These are phyloP conservation scores for Scolopax bukidnonensis DNA, from an alignment of 2,797 vertebrate genomes.

Conservation along the genomic window DNA sequence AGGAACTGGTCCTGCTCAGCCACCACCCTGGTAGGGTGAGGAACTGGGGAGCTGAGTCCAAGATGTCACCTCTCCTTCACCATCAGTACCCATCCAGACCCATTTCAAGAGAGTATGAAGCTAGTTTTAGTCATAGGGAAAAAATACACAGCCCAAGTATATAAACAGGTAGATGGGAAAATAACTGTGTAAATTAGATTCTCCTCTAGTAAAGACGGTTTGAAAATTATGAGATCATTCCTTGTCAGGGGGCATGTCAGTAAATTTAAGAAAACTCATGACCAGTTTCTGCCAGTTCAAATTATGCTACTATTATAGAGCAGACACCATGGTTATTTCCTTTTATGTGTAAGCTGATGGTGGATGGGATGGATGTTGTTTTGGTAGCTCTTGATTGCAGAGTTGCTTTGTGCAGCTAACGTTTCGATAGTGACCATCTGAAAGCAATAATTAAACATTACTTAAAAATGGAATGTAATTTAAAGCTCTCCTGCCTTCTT, in stretches of 20 bases:
- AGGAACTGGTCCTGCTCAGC: background rate
- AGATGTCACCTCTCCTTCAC: background rate
- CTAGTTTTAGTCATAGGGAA: background rate
- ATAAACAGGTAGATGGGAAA: background rate
- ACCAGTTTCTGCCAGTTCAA: background rate
- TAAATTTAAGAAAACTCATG: background rate
- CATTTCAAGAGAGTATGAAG: background rate
- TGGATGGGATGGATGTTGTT: background rate
- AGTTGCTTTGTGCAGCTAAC: background rate
- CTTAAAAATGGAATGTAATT: background rate
- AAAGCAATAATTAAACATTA: background rate
- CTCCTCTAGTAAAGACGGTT: background rate
- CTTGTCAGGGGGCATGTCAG: accelerated
- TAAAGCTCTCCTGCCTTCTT: background rate
- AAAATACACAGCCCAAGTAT: background rate
- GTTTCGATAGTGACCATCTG: background rate
- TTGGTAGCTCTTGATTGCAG: background rate
- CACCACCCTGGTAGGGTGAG: background rate
- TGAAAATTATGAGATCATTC: background rate
- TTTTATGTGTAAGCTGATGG: background rate
- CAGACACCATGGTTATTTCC: background rate
- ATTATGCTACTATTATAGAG: background rate
- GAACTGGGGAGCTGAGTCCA: background rate
- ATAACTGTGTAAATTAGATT: background rate
- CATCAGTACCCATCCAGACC: background rate